A percentile compares a stretch with the other conserved stretches of the same genome.
These are phyloP conservation scores for zebrafish (Danio rerio) DNA, from an alignment of 2,113 vertebrate genomes.

Conservation along the genomic window DNA sequence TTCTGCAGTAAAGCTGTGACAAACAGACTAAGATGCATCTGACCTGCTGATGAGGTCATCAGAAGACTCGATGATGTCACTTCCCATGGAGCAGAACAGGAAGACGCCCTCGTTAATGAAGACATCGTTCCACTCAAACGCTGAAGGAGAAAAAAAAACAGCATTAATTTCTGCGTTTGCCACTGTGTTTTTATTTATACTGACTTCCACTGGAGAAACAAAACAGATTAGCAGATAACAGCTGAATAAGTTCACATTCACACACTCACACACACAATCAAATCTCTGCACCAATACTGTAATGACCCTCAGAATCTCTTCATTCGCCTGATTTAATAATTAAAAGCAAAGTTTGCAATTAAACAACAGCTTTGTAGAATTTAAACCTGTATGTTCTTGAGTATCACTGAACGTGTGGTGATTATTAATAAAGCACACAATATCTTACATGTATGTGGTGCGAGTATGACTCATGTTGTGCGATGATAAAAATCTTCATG, in stretches of 20 bases:
- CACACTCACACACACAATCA: neutral
- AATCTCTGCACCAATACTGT: too few species aligned
- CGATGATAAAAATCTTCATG: too few species aligned
- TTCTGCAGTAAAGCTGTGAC: neutral
- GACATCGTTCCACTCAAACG: neutral
- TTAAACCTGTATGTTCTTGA: too few species aligned
- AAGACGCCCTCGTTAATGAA: neutral
- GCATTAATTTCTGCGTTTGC: neutral
- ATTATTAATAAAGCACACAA: too few species aligned
- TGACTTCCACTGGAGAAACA: neutral
- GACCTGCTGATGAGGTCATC: neutral
- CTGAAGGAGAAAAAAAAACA: neutral
- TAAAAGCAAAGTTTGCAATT: too few species aligned
- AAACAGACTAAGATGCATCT: neutral
- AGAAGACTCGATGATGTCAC: neutral
- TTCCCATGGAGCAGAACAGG: neutral
- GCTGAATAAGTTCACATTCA: constrained; percentile 12
- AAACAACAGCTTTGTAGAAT: too few species aligned
- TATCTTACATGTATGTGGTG: too few species aligned
- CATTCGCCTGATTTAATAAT: too few species aligned
- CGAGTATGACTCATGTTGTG: too few species aligned
- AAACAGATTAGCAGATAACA: neutral
- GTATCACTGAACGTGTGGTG: too few species aligned
- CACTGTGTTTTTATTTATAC: neutral
- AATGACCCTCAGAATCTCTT: too few species aligned